Base-by-base conservation (phyloP, 2,888 invertebrate genomes). In the Metellina segmentata region DNA sequence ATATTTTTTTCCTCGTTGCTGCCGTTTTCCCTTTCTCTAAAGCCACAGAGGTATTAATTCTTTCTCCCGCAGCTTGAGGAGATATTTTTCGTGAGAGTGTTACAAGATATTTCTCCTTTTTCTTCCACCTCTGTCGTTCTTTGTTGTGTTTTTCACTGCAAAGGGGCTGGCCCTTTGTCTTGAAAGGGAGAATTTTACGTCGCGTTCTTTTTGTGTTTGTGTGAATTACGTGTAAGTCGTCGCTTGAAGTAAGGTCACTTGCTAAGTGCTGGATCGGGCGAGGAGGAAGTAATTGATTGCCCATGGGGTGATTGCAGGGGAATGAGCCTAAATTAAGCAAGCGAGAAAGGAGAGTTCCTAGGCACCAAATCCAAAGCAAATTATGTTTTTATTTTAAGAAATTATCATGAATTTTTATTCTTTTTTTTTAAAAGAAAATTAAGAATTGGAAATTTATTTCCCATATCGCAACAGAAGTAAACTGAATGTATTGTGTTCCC, bases 21-120 rank as follows among this genome's bases (percentile, higher is more conserved):
- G 61, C 48, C 77, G 9, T 49, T 77, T 49, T 77, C 49, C 49
- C 20, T 82, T 70, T 70, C 70, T 16, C 69, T 52, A 34, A n/a
- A 19, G 74, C 49, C 48, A 49, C 77, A n/a, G 83, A 74, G 72
- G 83, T 83, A 83, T 83, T 83, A 83, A 83, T 83, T 83, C 83
- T 72, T 19, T 83, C 34, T 9, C 72, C 49, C 70, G 72, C 9
- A 72, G 72, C 11, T 34, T 8, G 48, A 49, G 49, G 77, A 77
- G 34, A 34, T n/a, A 77, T 77, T 49, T 48, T 49, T n/a, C 77
- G 34, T 34, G 48, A 77, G 77, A 77, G 49, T 48, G 34, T 77
- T 77, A 77, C 49, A 77, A 77, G 77, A 49, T 77, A 34, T 77
- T 16, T 9, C 77, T 48, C 16, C 49, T 49, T 49, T 48, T 77